Percentiles rank a stretch among this genome's conserved stretches.
phyloP scores from a whole-genome alignment of 2,113 vertebrate species.

The Brachionichthys hirsutus region DNA sequence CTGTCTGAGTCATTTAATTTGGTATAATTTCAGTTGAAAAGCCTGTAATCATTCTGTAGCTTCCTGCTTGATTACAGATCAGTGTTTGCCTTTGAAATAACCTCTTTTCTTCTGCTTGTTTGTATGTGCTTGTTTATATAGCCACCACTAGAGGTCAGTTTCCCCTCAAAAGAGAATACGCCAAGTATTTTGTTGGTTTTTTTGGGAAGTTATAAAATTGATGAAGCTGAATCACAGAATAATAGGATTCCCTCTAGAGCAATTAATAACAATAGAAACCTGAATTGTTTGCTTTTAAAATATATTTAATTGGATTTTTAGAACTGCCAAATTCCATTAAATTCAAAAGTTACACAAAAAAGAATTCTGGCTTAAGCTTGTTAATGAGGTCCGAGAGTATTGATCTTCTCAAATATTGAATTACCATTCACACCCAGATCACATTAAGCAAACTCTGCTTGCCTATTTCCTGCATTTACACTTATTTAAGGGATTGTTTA shows the following conservation, averaged over 20 bases:
- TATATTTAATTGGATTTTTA: too few relatives aligned
- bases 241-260: too few relatives aligned
- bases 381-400: slow-evolving; percentile 7
- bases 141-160: slow-evolving; percentile 58
- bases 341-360: not conserved
- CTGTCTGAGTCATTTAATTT: slow-evolving; percentile 46
- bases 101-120: slow-evolving; percentile 29
- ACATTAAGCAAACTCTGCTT: slow-evolving; percentile 3
- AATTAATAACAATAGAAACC: too few relatives aligned
- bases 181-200: not conserved
- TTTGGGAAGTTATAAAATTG: slow-evolving; percentile 2
- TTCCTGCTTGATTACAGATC: slow-evolving; percentile 54
- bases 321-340: too few relatives aligned
- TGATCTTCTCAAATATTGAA: slow-evolving; percentile 32
- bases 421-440: not conserved
- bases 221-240: slow-evolving; percentile 4
- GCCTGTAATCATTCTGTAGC: slow-evolving; percentile 46
- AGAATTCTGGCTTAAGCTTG: not conserved
- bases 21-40: slow-evolving; percentile 47
- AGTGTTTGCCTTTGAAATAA: slow-evolving; percentile 61
- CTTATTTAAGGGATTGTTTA: slow-evolving; percentile 10
- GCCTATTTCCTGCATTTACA: slow-evolving; percentile 3
- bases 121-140: too few relatives aligned
- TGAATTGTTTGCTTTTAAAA: too few relatives aligned
- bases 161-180: slow-evolving; percentile 19